Conservation (phyloP, 2,113 vertebrate species). For the chimpanzee (Pan troglodytes) region NHGRI_mPanTro3-v2.1_pri NC_072414.2:6594001-6594500, state of each 20-base stretch:
- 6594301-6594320: neutral
- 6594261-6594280: neutral
- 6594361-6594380: neutral
- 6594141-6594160: neutral
- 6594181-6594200: neutral
- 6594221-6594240: neutral
- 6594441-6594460: conserved; percentile 99
- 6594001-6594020: neutral
- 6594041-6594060: neutral
- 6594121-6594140: neutral
- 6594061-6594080: neutral
- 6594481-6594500: conserved; percentile 96
- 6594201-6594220: neutral
- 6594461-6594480: conserved; percentile 98
- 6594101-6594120: neutral
- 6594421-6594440: conserved; percentile 60
- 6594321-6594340: neutral
- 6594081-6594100: neutral
- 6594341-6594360: neutral
- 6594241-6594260: neutral
- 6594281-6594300: neutral
- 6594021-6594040: neutral
- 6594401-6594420: neutral
- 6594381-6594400: neutral
- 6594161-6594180: neutral